Evolutionary conservation across 2,113 vertebrate species (phyloP).

Genomic region (Clupea harengus): DNA sequence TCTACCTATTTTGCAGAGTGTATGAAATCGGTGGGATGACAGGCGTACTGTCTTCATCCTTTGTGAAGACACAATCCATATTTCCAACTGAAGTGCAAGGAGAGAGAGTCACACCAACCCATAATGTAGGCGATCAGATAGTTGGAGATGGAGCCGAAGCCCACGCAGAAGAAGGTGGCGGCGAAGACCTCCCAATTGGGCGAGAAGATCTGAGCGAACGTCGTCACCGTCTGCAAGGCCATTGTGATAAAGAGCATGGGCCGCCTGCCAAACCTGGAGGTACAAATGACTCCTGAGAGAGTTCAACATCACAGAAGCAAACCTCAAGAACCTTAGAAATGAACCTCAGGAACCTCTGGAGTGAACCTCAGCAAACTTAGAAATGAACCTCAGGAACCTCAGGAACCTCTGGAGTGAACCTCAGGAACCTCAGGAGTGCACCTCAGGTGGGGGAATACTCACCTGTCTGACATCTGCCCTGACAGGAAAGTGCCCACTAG

Average conservation of each 20-base stretch:
- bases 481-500: slow-evolving; percentile 81
- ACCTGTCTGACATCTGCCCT: slow-evolving; percentile 90
- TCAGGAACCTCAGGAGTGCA: too few relatives aligned
- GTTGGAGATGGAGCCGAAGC: slow-evolving; percentile 86
- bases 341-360: too few relatives aligned
- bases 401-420: too few relatives aligned
- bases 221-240: slow-evolving; percentile 79
- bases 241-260: slow-evolving; percentile 82
- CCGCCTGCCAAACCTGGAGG: slow-evolving; percentile 81
- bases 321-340: too few relatives aligned
- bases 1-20: too few relatives aligned
- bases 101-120: slow-evolving; percentile 60
- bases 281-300: neutral
- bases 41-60: too few relatives aligned
- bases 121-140: slow-evolving; percentile 86
- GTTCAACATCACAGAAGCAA: too few relatives aligned
- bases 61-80: too few relatives aligned
- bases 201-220: slow-evolving; percentile 83
- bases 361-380: too few relatives aligned
- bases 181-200: slow-evolving; percentile 83
- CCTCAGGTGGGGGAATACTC: slow-evolving; percentile 19
- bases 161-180: slow-evolving; percentile 76
- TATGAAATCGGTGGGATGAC: too few relatives aligned
- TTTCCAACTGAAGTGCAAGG: neutral
- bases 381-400: too few relatives aligned